A percentile compares a stretch with the other conserved stretches of the same genome.
Conservation (phyloP, 2,797 vertebrate genomes). For the Manis javanica region DNA sequence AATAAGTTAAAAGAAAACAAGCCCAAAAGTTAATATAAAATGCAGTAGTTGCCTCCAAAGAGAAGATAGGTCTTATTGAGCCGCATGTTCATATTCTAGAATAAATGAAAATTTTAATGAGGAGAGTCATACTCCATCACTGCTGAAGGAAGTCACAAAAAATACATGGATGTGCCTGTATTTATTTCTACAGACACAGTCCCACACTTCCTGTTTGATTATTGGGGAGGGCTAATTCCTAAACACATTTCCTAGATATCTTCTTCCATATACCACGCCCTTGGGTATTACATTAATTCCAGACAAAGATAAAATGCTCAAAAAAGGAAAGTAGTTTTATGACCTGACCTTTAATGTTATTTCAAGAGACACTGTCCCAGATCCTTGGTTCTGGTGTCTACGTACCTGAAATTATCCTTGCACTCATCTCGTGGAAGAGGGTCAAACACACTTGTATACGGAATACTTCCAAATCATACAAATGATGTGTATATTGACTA, state of each 20-base stretch:
- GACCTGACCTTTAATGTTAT: not conserved
- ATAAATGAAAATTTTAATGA: slow-evolving; percentile 15
- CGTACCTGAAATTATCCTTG: not conserved
- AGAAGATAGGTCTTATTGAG: not conserved
- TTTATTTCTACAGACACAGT: not conserved
- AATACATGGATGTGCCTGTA: not conserved
- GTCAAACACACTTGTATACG: not conserved
- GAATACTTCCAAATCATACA: slow-evolving; percentile 19
- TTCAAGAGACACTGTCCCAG: not conserved
- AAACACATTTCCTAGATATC: not conserved
- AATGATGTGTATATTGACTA: not conserved
- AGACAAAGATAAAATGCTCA: slow-evolving; percentile 40
- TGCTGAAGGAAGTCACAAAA: not conserved
- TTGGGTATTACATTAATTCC: slow-evolving; percentile 48
- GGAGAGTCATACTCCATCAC: not conserved
- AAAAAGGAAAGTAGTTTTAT: not conserved
- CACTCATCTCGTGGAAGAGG: not conserved
- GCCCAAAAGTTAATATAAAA: slow-evolving; percentile 20
- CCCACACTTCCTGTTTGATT: slow-evolving; percentile 31
- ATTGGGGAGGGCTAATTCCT: not conserved
- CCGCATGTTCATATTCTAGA: not conserved
- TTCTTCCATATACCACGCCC: not conserved
- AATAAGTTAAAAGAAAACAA: slow-evolving; percentile 47
- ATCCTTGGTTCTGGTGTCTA: not conserved
- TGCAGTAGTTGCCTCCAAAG: not conserved